Conservation (phyloP, 2,113 vertebrate species). For the Ochotona curzoniae region DNA sequence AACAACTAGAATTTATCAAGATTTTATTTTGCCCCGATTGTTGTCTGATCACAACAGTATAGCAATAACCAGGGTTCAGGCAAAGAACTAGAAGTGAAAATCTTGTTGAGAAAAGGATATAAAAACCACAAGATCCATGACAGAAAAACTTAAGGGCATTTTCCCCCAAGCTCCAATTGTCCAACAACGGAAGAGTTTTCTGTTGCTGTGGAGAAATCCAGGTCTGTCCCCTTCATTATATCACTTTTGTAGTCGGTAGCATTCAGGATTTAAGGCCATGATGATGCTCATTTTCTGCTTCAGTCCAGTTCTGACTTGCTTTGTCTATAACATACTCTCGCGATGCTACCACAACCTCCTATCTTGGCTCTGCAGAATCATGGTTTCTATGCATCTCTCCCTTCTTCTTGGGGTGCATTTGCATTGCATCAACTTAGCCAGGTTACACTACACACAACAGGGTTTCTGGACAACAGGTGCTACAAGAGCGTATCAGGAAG, state of each 20-base stretch:
- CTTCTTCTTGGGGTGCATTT: neutral
- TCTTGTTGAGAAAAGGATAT: neutral
- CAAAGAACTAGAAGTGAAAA: neutral
- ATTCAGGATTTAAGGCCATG: neutral
- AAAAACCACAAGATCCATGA: neutral
- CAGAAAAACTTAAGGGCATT: neutral
- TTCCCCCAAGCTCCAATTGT: neutral
- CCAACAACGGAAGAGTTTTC: neutral
- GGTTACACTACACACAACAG: neutral
- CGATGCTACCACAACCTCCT: neutral
- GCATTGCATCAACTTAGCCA: neutral
- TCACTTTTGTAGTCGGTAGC: too few relatives aligned
- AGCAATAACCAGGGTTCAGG: neutral
- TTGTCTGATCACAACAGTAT: neutral
- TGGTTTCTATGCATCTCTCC: neutral
- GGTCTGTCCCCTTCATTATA: too few relatives aligned
- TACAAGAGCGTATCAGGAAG: neutral
- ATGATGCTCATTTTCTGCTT: neutral
- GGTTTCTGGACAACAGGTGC: neutral
- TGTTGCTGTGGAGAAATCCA: neutral
- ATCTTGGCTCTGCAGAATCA: neutral
- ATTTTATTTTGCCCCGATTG: neutral
- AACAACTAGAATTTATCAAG: neutral
- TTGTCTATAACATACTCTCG: neutral
- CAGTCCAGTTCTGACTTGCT: rapidly evolving